Percentiles rank a stretch among this genome's conserved stretches.
These are phyloP conservation scores for Pogonocichla stellata DNA, from an alignment of 2,113 vertebrate genomes.

Conservation along the genomic window DNA sequence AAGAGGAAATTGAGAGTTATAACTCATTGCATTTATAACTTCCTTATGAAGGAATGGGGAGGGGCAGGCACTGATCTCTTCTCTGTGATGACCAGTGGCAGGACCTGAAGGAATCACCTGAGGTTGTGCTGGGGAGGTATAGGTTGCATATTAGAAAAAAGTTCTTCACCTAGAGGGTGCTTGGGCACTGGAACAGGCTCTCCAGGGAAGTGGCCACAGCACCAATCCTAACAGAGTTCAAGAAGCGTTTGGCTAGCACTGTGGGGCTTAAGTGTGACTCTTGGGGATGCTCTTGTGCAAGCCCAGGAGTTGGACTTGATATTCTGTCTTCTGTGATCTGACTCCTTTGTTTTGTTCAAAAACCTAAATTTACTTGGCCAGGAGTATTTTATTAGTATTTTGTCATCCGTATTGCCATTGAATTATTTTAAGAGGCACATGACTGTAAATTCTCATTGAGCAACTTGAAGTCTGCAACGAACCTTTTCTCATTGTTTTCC, in stretches of 20 bases:
- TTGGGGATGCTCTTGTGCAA: neutral
- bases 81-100: neutral
- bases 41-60: neutral
- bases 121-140: neutral
- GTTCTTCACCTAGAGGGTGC: neutral
- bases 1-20: neutral
- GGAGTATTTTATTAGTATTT: neutral
- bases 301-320: neutral
- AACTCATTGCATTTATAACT: neutral
- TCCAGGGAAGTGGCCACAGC: neutral
- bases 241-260: rapidly evolving
- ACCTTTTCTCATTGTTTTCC: neutral
- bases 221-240: neutral
- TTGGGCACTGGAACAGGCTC: neutral
- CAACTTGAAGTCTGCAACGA: neutral
- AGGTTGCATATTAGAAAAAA: neutral
- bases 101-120: neutral
- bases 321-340: neutral
- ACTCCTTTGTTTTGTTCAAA: neutral
- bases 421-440: neutral
- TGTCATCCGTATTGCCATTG: neutral
- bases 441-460: neutral
- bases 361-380: neutral
- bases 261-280: neutral
- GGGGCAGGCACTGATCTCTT: neutral